phyloP scores from a whole-genome alignment of 1,140 invertebrate genomes.

The Megathymus violae region DNA sequence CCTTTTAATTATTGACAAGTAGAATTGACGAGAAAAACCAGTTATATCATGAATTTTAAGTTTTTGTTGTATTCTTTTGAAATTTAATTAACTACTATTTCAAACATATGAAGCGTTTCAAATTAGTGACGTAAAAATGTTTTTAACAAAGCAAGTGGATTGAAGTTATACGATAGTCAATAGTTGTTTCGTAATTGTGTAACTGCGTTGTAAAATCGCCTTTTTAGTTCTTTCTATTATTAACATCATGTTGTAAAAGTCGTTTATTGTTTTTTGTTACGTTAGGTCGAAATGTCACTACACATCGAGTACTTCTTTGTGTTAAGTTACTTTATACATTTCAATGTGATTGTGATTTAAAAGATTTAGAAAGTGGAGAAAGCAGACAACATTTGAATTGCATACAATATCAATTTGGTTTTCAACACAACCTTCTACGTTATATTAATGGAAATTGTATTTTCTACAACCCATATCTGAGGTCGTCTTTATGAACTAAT shows the following conservation, averaged over 20 bases:
- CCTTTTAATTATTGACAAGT: no score
- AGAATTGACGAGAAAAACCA: background rate
- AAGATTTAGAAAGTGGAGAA: constrained; percentile 11
- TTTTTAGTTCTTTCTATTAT: constrained; percentile 12
- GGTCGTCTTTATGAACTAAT: no score
- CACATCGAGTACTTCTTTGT: background rate
- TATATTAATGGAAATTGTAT: no score
- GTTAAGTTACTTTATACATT: background rate
- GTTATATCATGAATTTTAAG: background rate
- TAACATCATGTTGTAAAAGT: constrained; percentile 11
- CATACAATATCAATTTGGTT: no score
- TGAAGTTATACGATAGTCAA: constrained; percentile 15
- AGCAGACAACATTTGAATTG: background rate
- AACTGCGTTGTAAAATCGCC: constrained; percentile 2
- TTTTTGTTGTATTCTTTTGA: background rate
- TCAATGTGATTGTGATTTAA: constrained; percentile 16
- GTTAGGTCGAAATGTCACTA: background rate
- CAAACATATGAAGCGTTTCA: background rate
- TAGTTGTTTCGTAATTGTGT: constrained; percentile 15
- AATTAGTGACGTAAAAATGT: constrained; percentile 1
- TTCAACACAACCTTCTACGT: no score
- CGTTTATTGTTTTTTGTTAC: background rate
- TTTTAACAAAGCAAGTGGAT: constrained; percentile 15
- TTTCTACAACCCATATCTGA: no score
- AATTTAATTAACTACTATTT: constrained; percentile 1